Evolutionary conservation across 2,113 vertebrate species (phyloP), one percentile per base, ranked within the genome.

Genomic region (Rattus rattus): DNA sequence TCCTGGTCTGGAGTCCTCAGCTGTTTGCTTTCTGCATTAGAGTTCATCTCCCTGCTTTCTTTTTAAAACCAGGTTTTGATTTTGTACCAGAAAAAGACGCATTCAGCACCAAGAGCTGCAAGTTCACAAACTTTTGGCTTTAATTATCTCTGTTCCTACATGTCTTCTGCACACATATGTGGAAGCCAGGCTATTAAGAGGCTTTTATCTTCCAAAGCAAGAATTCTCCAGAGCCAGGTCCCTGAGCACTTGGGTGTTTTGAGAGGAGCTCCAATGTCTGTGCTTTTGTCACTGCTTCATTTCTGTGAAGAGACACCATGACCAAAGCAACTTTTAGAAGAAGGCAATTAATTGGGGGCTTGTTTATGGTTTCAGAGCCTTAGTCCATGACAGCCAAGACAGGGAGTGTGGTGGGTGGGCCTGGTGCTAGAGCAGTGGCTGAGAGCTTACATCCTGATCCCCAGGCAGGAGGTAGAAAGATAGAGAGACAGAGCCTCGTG

Each of bases 191-290:
- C 33, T 67, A 70, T 49, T 81, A 70, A 91, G 73, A 92, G 9
- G 10, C 69, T 89, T 89, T 28, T 92, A 92, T 95, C 56, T 65
- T 89, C 11, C 2, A 91, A 73, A 95, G 16, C 20, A 17, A 85
- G 11, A 67, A 28, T 28, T 63, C 65, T 80, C 73, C 80, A 56
- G 88, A 91, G 65, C 33, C 33, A 95, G n/a, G 47, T 49, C 56
- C 33, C 28, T 52, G n/a, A 86, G 39, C 30, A 59, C 73, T 30
- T 43, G 30, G 1, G 7, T 5, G 63, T 33, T 39, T 77, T 73
- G 43, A 95, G 19, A 91, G 26, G 19, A 65, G 59, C 76, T 93
- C 0, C 61, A 0, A 72, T 47, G 56, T 65, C 24, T 77, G 30
- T 33, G 70, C n/a, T 17, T 72, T 8, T 28, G 75, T 49, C 24